Base-by-base conservation (phyloP, 2,888 invertebrate genomes). In the Parnassius orleans region DNA sequence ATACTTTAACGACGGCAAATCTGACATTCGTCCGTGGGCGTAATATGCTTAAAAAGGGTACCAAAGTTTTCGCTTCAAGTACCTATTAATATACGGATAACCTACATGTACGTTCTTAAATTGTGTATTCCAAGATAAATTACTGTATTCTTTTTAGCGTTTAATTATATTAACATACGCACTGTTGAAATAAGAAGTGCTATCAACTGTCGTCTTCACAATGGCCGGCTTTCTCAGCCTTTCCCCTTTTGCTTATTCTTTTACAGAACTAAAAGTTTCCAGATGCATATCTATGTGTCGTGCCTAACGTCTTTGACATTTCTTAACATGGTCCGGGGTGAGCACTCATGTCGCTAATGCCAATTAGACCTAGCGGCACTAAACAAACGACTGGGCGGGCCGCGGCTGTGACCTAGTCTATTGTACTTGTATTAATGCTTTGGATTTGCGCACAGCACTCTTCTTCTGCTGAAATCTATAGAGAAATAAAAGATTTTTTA, bases 301-400 rank as follows among this genome's bases (percentile, higher is more conserved):
- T 63, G 63, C 63, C 55, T 54, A 63, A 63, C 63, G 63, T 59
- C 51, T 59, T 63, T 63, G 63, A 59, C 63, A 63, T 63, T 63
- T 59, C 63, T 63, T 14, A 55, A 63, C 51, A 63, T 42, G 63
- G 63, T 52, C 33, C 47, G 58, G 52, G 63, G 63, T 63, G 63
- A 63, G 55, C 46, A 19, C 12, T 42, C 50, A 52, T 59, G 63
- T 59, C 63, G 12, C 55, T 42, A 46, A 12, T 57, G 57, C 58
- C 55, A 63, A 63, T 63, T 63, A 59, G 58, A 41, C 41, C 53
- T 58, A 55, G 58, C 53, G 10, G 48, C 15, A 48, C 43, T 42
- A 48, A 19, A 57, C 43, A 56, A 61, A 56, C 61, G 33, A 52
- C 61, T 43, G 52, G 61, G 41, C 57, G 57, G 33, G 33, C 33